Evolutionary conservation across 2,888 invertebrate genomes (phyloP).

Genomic region (Bombyx huttoni): DNA sequence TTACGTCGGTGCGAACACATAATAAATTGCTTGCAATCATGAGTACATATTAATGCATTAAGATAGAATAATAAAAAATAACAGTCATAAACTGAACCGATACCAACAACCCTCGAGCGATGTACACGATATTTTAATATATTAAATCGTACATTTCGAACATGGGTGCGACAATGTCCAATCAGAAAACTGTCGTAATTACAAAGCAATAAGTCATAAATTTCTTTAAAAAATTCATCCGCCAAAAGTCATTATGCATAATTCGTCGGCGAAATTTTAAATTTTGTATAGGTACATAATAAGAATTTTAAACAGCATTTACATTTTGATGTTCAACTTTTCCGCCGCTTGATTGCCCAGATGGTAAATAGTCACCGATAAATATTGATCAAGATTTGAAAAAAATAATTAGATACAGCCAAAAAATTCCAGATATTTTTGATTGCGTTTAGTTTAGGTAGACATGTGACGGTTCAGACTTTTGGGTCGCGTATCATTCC

Average conservation of each 20-base stretch:
- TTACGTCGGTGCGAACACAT: neutral
- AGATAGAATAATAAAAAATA: conserved; percentile 60
- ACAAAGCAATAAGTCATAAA: conserved; percentile 47
- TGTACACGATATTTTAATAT: conserved; percentile 40
- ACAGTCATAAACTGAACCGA: conserved; percentile 54
- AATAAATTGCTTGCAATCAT: conserved; percentile 18
- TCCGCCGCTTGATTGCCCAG: neutral
- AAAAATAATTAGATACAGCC: too few species aligned
- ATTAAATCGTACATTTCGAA: conserved; percentile 39
- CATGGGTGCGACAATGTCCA: conserved; percentile 39
- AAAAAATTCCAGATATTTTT: too few species aligned
- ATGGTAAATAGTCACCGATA: too few species aligned
- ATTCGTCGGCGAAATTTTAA: conserved; percentile 55
- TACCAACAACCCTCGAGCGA: conserved; percentile 53
- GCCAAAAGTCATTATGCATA: conserved; percentile 55
- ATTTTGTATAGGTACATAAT: conserved; percentile 43
- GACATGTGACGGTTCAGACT: too few species aligned
- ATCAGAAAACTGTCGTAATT: conserved; percentile 47
- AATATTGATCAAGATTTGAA: too few species aligned
- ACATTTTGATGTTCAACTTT: conserved; percentile 22
- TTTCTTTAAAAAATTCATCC: conserved; percentile 33
- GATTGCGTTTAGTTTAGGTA: too few species aligned
- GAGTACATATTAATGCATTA: conserved; percentile 48
- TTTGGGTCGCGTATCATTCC: neutral
- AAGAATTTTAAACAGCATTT: conserved; percentile 50